Evolutionary conservation across 2,888 invertebrate species (phyloP).

Genomic region (Himalopsyche tibetana): DNA sequence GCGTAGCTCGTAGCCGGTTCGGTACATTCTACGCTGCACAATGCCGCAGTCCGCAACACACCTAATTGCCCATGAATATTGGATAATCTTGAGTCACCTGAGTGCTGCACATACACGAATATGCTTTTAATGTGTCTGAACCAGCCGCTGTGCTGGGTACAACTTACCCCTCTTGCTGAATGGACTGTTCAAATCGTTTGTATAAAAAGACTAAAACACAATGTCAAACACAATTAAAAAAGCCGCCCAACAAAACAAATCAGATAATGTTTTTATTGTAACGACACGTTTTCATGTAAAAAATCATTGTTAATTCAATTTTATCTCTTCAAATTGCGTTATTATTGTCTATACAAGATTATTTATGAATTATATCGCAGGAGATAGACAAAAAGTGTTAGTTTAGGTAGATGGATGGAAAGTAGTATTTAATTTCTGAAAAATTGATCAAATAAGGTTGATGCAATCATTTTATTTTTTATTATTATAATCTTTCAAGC

Average conservation of each 20-base stretch:
- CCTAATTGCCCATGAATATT: conserved; percentile 66
- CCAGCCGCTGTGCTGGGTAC: conserved; percentile 1
- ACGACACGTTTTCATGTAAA: no score
- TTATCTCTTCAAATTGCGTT: no score
- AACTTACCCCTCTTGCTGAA: conserved; percentile 5
- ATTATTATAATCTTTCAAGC: no score
- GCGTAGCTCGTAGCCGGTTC: conserved; percentile 17
- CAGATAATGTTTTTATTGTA: no score
- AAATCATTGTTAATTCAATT: no score
- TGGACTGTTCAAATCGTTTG: neutral
- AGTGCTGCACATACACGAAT: conserved; percentile 60
- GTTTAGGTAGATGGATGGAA: no score
- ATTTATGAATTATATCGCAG: no score
- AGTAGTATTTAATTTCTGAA: no score
- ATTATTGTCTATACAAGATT: no score
- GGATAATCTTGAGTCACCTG: conserved; percentile 65
- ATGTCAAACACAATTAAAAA: neutral
- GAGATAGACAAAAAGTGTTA: no score
- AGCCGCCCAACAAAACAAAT: neutral
- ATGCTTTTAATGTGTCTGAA: conserved; percentile 62
- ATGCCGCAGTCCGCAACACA: conserved; percentile 61
- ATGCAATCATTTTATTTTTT: no score
- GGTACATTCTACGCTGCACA: conserved; percentile 1
- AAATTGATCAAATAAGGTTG: no score
- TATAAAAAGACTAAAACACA: neutral